Evolutionary conservation across 2,113 vertebrate genomes (phyloP).

Genomic region (Prietella phreatophila): DNA sequence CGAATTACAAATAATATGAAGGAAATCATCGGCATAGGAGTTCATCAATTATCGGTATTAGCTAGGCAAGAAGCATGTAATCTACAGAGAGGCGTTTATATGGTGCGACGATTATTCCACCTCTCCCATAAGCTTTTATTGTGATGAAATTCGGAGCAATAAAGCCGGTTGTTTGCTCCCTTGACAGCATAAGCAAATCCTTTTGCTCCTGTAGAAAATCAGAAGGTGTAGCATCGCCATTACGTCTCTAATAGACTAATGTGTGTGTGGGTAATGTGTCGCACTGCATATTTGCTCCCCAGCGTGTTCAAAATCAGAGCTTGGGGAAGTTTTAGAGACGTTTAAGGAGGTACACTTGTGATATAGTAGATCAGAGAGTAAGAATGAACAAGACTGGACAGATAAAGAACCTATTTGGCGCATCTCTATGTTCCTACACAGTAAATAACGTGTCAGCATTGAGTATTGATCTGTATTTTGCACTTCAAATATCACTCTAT

Average conservation of each 20-base stretch:
- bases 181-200: constrained; percentile 64
- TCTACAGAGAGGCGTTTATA: constrained; percentile 75
- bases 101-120: constrained; percentile 70
- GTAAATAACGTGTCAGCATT: background rate
- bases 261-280: constrained; percentile 74
- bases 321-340: constrained; percentile 3
- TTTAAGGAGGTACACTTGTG: background rate
- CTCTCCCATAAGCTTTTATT: constrained; percentile 75
- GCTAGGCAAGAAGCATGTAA: constrained; percentile 72
- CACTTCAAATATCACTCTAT: background rate
- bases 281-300: constrained; percentile 54
- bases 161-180: constrained; percentile 68
- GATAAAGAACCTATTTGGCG: constrained; percentile 40
- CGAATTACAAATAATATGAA: constrained; percentile 73
- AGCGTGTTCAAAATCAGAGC: constrained; percentile 4
- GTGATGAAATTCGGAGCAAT: constrained; percentile 77
- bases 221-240: constrained; percentile 74
- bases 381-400: constrained; percentile 20
- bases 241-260: constrained; percentile 70
- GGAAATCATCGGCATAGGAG: constrained; percentile 65
- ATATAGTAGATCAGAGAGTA: background rate
- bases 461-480: background rate
- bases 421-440: background rate
- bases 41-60: constrained; percentile 79
- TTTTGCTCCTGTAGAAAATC: constrained; percentile 72